These are phyloP conservation scores for Andrena fulva DNA, from an alignment of 2,888 invertebrate species.

Conservation along the genomic window DNA sequence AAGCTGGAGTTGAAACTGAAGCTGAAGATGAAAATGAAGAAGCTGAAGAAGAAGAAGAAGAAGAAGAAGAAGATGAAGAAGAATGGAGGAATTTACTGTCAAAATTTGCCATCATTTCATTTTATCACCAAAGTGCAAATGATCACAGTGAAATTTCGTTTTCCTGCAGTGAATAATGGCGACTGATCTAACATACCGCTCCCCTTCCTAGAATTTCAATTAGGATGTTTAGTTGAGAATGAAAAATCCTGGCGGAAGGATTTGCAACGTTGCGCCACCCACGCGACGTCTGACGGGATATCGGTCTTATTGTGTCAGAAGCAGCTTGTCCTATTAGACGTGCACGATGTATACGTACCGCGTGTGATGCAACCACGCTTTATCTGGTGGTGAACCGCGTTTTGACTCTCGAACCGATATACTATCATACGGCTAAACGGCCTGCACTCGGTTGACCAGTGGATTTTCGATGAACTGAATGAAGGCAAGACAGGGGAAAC, in stretches of 20 bases:
- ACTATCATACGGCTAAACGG: constrained; percentile 35
- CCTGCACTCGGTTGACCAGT: constrained; percentile 13
- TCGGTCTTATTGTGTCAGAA: constrained; percentile 36
- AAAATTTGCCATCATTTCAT: not conserved
- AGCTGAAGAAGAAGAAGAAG: not conserved
- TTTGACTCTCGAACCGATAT: constrained; percentile 63
- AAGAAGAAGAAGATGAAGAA: not conserved
- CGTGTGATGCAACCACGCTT: constrained; percentile 55
- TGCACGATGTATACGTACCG: constrained; percentile 24
- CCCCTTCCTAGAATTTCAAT: not conserved
- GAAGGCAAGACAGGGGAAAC: constrained; percentile 6
- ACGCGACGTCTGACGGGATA: constrained; percentile 7
- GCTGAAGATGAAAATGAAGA: not conserved
- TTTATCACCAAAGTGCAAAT: not conserved
- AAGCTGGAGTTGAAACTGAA: too few species aligned
- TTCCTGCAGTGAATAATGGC: not conserved
- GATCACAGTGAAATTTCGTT: not conserved
- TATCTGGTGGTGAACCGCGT: constrained; percentile 62
- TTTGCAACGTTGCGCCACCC: not conserved
- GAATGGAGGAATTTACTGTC: not conserved
- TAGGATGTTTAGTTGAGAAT: not conserved
- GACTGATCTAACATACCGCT: not conserved
- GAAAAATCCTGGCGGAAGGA: not conserved
- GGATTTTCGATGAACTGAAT: constrained; percentile 11
- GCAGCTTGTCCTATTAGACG: constrained; percentile 44